Conservation (phyloP, 2,113 vertebrate species). For the Pyrgilauda ruficollis region DNA sequence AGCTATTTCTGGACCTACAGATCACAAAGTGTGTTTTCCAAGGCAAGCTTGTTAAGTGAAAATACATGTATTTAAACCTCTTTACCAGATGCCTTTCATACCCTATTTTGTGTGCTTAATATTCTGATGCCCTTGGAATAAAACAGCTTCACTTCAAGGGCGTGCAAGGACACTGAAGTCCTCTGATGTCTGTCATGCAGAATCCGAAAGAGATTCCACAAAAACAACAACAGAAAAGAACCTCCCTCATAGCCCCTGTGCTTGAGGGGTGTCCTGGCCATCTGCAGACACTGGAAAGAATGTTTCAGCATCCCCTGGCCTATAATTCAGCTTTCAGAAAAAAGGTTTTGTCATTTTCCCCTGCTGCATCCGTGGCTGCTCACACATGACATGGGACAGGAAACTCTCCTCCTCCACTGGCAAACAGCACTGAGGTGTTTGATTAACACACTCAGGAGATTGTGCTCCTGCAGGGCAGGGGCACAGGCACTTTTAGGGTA, state of each 20-base stretch:
- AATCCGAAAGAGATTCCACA: background rate
- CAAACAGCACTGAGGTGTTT: background rate
- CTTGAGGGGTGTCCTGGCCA: background rate
- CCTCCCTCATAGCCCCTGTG: rapidly evolving
- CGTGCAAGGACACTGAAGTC: background rate
- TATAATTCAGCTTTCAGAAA: background rate
- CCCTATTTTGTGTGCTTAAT: background rate
- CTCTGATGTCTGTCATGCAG: background rate
- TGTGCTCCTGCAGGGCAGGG: background rate
- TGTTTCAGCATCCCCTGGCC: background rate
- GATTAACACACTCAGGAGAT: background rate
- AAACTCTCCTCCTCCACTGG: background rate
- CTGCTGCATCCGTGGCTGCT: background rate
- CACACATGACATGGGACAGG: background rate
- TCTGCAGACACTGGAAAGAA: background rate
- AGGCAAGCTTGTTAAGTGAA: background rate
- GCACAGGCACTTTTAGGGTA: background rate
- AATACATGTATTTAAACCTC: background rate
- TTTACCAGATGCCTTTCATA: background rate
- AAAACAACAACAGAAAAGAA: background rate
- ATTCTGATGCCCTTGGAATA: background rate
- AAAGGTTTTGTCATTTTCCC: background rate
- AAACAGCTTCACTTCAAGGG: background rate
- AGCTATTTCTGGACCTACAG: background rate
- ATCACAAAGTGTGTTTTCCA: background rate